Percentiles rank a stretch among this genome's conserved stretches.
Evolutionary conservation across 2,113 vertebrate genomes (phyloP).

Genomic region (Antigone vipio): DNA sequence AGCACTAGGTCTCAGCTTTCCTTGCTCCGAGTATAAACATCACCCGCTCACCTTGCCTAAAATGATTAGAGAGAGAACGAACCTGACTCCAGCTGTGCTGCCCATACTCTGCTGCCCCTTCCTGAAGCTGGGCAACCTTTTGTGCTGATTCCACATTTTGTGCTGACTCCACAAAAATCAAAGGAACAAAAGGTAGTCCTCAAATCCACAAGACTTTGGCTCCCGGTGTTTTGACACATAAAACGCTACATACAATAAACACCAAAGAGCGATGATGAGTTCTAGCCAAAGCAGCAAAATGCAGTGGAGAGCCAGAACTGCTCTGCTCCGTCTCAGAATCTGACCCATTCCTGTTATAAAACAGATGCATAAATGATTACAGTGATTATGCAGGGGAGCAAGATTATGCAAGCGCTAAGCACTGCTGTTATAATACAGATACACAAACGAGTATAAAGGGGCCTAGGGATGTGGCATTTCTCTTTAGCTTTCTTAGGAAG

Average conservation of each 20-base stretch:
- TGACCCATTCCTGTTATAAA: slow-evolving; percentile 31
- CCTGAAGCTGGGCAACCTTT: not conserved
- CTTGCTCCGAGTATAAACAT: not conserved
- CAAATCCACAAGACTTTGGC: not conserved
- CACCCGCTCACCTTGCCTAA: not conserved
- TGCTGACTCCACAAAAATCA: not conserved
- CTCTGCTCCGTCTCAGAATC: not conserved
- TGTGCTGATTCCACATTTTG: not conserved
- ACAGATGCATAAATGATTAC: slow-evolving; percentile 40
- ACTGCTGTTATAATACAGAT: slow-evolving; percentile 20
- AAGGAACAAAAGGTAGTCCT: not conserved
- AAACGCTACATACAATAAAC: not conserved
- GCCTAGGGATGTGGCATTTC: slow-evolving; percentile 16
- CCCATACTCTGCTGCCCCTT: not conserved
- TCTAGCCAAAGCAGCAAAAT: not conserved
- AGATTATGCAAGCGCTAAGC: slow-evolving; percentile 49
- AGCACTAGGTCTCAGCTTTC: not conserved
- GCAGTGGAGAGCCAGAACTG: not conserved
- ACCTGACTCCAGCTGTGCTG: not conserved
- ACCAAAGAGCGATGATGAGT: fast-evolving
- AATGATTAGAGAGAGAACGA: not conserved
- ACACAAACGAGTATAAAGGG: slow-evolving; percentile 39
- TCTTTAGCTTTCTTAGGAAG: not conserved
- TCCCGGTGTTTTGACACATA: not conserved
- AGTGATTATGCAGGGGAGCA: slow-evolving; percentile 27